Evolutionary conservation across 2,113 vertebrate genomes (phyloP).

Genomic region (Procavia capensis): DNA sequence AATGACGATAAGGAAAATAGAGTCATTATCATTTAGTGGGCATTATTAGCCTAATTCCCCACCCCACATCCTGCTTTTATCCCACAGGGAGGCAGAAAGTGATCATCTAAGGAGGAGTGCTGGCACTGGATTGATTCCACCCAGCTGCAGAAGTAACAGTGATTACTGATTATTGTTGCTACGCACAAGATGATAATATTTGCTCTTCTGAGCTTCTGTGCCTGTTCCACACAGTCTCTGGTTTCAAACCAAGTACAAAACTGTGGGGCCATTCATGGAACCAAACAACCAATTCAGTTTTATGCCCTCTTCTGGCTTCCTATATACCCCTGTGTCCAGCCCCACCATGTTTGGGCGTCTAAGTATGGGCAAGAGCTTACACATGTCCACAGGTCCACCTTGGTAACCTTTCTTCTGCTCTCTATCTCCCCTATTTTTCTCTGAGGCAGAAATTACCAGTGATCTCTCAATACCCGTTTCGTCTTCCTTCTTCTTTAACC

Average conservation of each 20-base stretch:
- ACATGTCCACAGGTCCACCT: not conserved
- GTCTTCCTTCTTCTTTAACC: not conserved
- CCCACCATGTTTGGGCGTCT: not conserved
- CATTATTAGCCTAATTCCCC: no score
- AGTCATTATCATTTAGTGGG: not conserved
- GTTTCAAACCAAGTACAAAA: not conserved
- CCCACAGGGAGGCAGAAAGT: not conserved
- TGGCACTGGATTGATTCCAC: not conserved
- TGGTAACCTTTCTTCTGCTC: not conserved
- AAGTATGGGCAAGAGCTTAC: not conserved
- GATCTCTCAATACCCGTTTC: not conserved
- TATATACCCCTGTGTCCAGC: not conserved
- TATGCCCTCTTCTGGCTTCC: not conserved
- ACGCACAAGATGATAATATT: not conserved
- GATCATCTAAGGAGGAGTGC: not conserved
- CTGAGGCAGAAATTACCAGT: not conserved
- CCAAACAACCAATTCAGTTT: not conserved
- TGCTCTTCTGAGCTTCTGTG: not conserved
- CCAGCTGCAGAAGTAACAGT: not conserved
- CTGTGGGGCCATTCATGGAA: not conserved
- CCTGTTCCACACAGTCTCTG: not conserved
- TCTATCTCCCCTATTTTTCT: not conserved
- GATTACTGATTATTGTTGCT: not conserved
- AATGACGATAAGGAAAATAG: no score
- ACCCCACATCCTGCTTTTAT: no score